Percentiles rank a stretch among this genome's conserved stretches.
These are phyloP conservation scores for Drosophila glabriapex DNA, from an alignment of 2,888 invertebrate species.

Conservation along the genomic window DNA sequence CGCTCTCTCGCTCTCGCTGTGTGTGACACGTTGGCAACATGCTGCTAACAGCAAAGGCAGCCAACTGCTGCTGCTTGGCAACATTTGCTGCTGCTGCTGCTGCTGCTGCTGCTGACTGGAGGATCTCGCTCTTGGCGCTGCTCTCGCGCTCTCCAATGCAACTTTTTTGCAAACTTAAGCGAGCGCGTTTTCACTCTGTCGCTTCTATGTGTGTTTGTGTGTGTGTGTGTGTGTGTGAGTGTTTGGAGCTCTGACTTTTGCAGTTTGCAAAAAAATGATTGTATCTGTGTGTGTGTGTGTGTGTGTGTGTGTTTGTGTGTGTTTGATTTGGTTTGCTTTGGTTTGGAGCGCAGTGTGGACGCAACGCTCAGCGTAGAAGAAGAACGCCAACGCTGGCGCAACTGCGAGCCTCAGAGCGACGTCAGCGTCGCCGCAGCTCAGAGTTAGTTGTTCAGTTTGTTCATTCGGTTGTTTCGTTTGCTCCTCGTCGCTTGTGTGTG, in stretches of 20 bases:
- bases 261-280: conserved; percentile 56
- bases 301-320: conserved; percentile 29
- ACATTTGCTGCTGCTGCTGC: conserved; percentile 30
- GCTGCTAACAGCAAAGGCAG: conserved; percentile 40
- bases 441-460: conserved; percentile 65
- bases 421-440: conserved; percentile 53
- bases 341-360: conserved; percentile 72
- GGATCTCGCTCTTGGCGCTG: conserved; percentile 51
- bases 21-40: conserved; percentile 38
- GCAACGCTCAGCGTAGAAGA: conserved; percentile 40
- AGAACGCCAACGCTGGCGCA: conserved; percentile 27
- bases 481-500: conserved; percentile 82
- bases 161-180: conserved; percentile 43
- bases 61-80: conserved; percentile 38
- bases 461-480: conserved; percentile 82
- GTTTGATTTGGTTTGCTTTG: conserved; percentile 77
- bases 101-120: conserved; percentile 38
- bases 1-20: conserved; percentile 3
- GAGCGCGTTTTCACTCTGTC: conserved; percentile 53
- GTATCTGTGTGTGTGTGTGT: conserved; percentile 31
- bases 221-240: conserved; percentile 19
- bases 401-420: conserved; percentile 29
- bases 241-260: conserved; percentile 53
- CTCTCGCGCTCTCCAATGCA: conserved; percentile 37
- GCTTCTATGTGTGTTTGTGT: not conserved